Conservation (phyloP, 1,140 invertebrate genomes). For the Ostrea edulis region DNA sequence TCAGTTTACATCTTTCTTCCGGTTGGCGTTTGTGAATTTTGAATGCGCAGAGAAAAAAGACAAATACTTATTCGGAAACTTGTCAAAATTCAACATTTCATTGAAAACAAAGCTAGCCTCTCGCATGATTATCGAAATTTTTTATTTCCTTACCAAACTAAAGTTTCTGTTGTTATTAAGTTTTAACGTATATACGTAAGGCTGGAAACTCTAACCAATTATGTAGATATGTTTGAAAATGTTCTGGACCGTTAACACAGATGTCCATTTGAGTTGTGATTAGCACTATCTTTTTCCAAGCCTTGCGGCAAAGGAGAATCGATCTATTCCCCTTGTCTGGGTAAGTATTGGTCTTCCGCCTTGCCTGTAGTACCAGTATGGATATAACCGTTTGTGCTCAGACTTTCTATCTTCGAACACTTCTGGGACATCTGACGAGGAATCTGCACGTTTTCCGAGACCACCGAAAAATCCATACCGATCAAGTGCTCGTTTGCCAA, state of each 20-base stretch:
- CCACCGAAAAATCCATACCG: neutral
- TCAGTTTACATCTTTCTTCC: too few relatives aligned
- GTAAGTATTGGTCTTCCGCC: conserved; percentile 21
- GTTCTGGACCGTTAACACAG: neutral
- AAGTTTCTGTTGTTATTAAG: too few relatives aligned
- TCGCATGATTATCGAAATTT: too few relatives aligned
- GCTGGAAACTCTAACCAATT: neutral
- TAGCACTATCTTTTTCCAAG: neutral
- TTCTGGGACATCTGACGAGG: neutral
- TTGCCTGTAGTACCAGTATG: conserved; percentile 19
- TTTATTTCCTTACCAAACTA: too few relatives aligned
- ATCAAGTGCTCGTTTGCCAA: conserved; percentile 14
- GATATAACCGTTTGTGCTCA: conserved; percentile 26
- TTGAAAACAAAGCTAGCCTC: too few relatives aligned
- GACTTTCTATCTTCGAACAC: neutral
- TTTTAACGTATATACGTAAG: neutral
- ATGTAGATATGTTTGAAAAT: neutral
- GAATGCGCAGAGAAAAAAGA: too few relatives aligned
- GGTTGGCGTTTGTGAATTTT: too few relatives aligned
- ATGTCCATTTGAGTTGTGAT: neutral
- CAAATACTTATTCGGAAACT: too few relatives aligned
- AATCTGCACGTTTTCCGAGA: neutral
- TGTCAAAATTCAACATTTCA: too few relatives aligned
- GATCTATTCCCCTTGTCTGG: conserved; percentile 35
- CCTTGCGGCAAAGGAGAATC: conserved; percentile 39